Evolutionary conservation across 2,113 vertebrate species (phyloP).

Genomic region (Nesogale talazaci): DNA sequence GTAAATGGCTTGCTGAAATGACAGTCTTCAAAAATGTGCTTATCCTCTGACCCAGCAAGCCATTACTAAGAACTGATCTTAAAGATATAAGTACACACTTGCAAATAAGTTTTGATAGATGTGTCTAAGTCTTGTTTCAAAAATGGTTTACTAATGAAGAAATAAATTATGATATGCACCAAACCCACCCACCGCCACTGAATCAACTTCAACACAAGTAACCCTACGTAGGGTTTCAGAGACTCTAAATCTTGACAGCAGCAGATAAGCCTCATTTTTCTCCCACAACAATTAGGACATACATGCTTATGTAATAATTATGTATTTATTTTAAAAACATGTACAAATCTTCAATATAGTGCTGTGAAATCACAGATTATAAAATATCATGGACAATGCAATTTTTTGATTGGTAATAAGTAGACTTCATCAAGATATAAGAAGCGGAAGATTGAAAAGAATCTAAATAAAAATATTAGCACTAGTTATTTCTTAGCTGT

Average conservation of each 20-base stretch:
- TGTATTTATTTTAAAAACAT: constrained; percentile 18
- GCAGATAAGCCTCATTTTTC: too few relatives aligned
- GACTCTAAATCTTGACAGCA: too few relatives aligned
- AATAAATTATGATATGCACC: not conserved
- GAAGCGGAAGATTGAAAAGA: not conserved
- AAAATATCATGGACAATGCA: not conserved
- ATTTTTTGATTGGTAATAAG: not conserved
- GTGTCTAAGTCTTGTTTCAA: not conserved
- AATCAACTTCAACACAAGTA: too few relatives aligned
- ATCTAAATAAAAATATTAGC: not conserved
- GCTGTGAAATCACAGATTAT: not conserved
- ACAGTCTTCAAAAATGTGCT: not conserved
- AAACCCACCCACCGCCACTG: too few relatives aligned
- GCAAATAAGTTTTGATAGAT: not conserved
- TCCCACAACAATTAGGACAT: too few relatives aligned
- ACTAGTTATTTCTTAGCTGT: not conserved
- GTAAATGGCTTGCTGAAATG: not conserved
- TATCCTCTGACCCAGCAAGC: not conserved
- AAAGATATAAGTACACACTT: constrained; percentile 15
- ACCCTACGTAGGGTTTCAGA: too few relatives aligned
- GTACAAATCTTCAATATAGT: not conserved
- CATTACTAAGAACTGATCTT: not conserved
- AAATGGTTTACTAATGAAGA: not conserved
- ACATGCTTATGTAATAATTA: not conserved
- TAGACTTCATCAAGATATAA: not conserved